These are phyloP conservation scores for Campylomormyrus numenius DNA, from an alignment of 2,113 vertebrate species.

Conservation along the genomic window DNA sequence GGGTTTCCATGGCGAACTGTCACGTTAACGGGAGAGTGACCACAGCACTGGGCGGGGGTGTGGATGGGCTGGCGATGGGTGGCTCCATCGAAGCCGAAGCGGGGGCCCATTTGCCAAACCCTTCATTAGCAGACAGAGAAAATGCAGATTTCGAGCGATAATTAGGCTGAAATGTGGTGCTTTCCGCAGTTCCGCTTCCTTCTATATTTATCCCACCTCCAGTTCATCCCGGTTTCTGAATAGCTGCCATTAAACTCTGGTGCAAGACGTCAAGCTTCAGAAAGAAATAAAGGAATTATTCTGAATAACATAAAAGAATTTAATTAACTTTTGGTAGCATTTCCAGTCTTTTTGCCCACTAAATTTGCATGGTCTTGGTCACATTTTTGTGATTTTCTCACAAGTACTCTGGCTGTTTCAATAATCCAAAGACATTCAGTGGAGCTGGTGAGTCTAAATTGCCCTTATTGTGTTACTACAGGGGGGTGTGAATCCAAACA, in stretches of 20 bases:
- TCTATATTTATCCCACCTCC: conserved; percentile 26
- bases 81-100: neutral
- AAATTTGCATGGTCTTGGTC: neutral
- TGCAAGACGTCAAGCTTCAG: neutral
- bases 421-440: neutral
- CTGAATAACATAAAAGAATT: neutral
- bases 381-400: neutral
- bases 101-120: neutral
- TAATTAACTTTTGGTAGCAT: neutral
- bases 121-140: conserved; percentile 12
- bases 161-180: conserved; percentile 12
- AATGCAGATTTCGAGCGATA: conserved; percentile 12
- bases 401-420: neutral
- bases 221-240: conserved; percentile 21
- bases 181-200: neutral
- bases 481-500: neutral
- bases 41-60: neutral
- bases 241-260: conserved; percentile 32
- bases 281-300: neutral
- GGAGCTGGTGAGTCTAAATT: neutral
- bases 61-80: neutral
- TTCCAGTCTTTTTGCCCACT: neutral
- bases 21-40: neutral
- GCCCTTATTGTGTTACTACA: neutral
- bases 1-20: neutral